Base-by-base conservation (phyloP, 37 sponge, comb jelly and placozoan species). In the Agelas oroides region DNA sequence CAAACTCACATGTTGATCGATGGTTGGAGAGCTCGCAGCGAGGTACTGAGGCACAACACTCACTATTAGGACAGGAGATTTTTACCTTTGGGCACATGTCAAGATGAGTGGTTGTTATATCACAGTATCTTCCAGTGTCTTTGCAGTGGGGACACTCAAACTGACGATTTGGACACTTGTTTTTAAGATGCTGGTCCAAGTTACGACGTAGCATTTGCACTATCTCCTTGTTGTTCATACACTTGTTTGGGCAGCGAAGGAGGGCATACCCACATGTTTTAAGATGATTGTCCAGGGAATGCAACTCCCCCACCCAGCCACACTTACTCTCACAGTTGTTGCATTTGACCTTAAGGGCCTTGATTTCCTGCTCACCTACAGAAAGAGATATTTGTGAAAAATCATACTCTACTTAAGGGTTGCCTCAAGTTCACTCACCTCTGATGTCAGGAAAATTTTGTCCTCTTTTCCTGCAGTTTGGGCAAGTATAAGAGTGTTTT, bases 61-160 rank as follows among this genome's bases (percentile, higher is more conserved):
- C 13, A 46, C 3, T 8, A 46, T 46, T 46, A 8, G 46, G 46
- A 46, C 46, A 46, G 46, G 46, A 8, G 46, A 46, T 8, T 8
- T 46, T 46, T 3, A 46, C 6, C 46, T 46, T 46, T 8, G 46
- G 46, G 8, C 46, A 46, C 8, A 8, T 46, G 3, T 8, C 8
- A 46, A 46, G 46, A 46, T 46, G 46, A 8, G 46, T 35, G 27
- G 65, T 75, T 2, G 65, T 84, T 0, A 64, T 75, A 54, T 65
- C 62, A 25, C 65, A 19, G 57, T 84, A 21, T 65, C 64, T 68
- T 2, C 75, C 76, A 17, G 46, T 76, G 68, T 72, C 75, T n/a
- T 75, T 27, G 34, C 76, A 84, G 18, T 84, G 76, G 2, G 84
- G 84, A 65, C 84, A 84, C 56, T 84, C 27, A 23, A 24, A 84